phyloP scores from a whole-genome alignment of 2,888 invertebrate species.

The Leptinotarsa tumamoca region DNA sequence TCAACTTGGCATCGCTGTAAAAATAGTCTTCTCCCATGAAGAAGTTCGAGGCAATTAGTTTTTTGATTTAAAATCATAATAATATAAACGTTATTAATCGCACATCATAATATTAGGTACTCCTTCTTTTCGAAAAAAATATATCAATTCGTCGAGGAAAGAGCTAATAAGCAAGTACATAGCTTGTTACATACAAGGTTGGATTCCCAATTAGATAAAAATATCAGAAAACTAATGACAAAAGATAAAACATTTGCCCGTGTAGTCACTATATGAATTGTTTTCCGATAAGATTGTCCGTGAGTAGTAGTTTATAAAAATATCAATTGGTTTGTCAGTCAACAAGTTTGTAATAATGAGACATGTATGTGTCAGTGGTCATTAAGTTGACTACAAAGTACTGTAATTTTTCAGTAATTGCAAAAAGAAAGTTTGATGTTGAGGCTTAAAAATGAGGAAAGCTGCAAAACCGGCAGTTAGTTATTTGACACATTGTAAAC shows the following conservation, averaged over 20 bases:
- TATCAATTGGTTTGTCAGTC: neutral
- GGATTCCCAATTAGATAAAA: slow-evolving; percentile 17
- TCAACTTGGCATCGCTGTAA: slow-evolving; percentile 5
- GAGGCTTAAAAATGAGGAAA: too few relatives aligned
- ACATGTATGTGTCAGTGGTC: neutral
- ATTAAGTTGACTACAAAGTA: too few relatives aligned
- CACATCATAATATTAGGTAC: neutral
- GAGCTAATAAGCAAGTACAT: slow-evolving; percentile 1
- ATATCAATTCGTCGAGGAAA: neutral
- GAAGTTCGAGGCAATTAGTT: neutral
- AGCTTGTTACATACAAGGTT: slow-evolving; percentile 14
- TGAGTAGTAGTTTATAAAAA: neutral
- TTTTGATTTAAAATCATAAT: neutral
- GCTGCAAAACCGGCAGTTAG: too few relatives aligned
- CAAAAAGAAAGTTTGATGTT: too few relatives aligned
- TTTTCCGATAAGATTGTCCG: neutral
- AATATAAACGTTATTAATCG: neutral
- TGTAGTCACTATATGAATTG: neutral
- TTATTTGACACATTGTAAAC: too few relatives aligned
- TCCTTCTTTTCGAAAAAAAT: neutral
- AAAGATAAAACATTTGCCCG: neutral
- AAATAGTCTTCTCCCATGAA: neutral
- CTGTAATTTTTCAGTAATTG: too few relatives aligned
- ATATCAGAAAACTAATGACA: slow-evolving; percentile 14
- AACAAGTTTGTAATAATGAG: neutral